Base-by-base conservation (phyloP, 53 echinoderm and acorn worm genomes). In the Patiria pectinifera region DNA sequence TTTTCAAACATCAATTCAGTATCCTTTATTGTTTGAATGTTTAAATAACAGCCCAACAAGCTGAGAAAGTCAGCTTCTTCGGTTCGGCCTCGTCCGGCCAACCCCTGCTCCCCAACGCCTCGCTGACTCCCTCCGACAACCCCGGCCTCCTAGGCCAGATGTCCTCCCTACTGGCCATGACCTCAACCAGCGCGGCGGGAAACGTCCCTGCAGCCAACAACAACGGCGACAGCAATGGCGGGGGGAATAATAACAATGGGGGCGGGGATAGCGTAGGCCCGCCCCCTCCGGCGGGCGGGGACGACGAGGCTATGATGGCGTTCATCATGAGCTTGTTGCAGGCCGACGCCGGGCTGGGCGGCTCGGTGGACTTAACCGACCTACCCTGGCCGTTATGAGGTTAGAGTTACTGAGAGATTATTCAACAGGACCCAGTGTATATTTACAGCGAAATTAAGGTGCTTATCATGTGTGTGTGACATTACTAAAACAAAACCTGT, bases 321-420 rank as follows among this genome's bases (percentile, higher is more conserved):
- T 96, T 97, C 76, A 97, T 97, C 58, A 97, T 97, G 97, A 97
- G 96, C 69, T 82, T 97, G 13, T 72, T 97, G 19, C 96, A 97
- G 69, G 97, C 97, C 10, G 96, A 96, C 78, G 97, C 96, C 0
- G 97, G 97, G 75, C 92, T 97, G 15, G 97, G 97, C 2, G 97
- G 97, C 0, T 92, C 97, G 3, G 97, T 97, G 26, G 97, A 97
- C 66, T 93, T 97, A 69, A 96, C 93, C 6, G 96, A 96, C 46
- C 90, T 97, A 19, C 97, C 97, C 18, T 97, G 97, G 97, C 97
- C 97, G 3, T 94, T 97, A 53, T 95, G 94, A 93, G 93, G 19
- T 13, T 18, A 70, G 21, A 18, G 14, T 60, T 12, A 11, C 12
- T 35, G 35, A 35, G 35, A 35, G 60, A 0, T 60, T 8, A 60